Percentiles rank a stretch among this genome's conserved stretches.
These are phyloP conservation scores for Calliphora vomitoria DNA, from an alignment of 2,888 invertebrate species.

Conservation along the genomic window DNA sequence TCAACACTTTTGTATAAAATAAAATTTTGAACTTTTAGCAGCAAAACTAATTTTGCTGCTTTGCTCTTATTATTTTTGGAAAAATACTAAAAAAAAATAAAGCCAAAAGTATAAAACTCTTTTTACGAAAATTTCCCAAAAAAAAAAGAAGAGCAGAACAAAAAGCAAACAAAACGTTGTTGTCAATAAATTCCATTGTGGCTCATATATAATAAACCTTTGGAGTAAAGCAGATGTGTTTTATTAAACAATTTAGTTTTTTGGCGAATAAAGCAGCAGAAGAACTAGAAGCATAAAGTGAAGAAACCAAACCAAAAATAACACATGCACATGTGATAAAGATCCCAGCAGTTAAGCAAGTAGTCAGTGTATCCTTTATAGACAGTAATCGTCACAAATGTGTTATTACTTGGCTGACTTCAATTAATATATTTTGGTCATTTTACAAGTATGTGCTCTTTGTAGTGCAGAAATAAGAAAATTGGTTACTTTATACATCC, in stretches of 20 bases:
- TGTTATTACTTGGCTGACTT: no score
- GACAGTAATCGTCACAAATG: no score
- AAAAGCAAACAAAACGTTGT: conserved; percentile 42
- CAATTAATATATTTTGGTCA: no score
- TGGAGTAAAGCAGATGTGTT: conserved; percentile 68
- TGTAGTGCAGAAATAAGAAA: no score
- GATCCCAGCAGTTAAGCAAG: no score
- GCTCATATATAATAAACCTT: conserved; percentile 70
- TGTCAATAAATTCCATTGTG: conserved; percentile 71
- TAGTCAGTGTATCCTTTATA: no score
- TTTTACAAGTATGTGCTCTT: no score
- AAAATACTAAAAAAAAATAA: background rate
- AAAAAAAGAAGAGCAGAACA: background rate
- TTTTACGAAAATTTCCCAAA: conserved; percentile 32
- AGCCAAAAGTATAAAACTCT: conserved; percentile 26
- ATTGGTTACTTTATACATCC: no score
- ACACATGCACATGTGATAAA: conserved; percentile 36
- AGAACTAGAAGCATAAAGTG: background rate
- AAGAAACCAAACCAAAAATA: conserved; percentile 18
- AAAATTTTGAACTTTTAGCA: conserved; percentile 8
- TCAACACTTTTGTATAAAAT: background rate
- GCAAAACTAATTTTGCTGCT: conserved; percentile 15
- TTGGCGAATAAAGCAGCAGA: conserved; percentile 1
- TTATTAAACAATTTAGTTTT: conserved; percentile 70
- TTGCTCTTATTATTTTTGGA: background rate